Conservation (phyloP, 2,797 vertebrate species). For the Microctenopoma lineatum region DNA sequence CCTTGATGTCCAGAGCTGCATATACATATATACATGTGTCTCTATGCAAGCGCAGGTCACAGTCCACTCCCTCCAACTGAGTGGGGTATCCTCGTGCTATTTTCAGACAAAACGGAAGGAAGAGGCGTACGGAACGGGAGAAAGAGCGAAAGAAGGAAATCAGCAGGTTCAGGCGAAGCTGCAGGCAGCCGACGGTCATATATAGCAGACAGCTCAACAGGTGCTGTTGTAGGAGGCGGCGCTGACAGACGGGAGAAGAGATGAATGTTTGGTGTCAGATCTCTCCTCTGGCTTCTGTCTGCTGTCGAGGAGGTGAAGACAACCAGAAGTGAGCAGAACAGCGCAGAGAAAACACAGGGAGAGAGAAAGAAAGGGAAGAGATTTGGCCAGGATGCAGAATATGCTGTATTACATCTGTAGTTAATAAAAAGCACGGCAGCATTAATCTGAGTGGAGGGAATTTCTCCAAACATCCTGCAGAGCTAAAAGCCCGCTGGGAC, state of each 20-base stretch:
- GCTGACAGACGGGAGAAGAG: conserved; percentile 50
- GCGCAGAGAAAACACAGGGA: conserved; percentile 26
- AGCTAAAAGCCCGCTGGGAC: conserved; percentile 51
- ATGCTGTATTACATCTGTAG: conserved; percentile 83
- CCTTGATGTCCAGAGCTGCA: no score
- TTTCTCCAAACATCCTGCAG: conserved; percentile 86
- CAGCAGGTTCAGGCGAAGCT: neutral
- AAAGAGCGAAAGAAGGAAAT: neutral
- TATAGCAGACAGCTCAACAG: conserved; percentile 29
- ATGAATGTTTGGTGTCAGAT: conserved; percentile 51
- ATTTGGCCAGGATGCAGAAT: conserved; percentile 73
- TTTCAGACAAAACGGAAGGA: neutral
- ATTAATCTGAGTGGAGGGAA: conserved; percentile 78
- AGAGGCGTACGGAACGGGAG: neutral
- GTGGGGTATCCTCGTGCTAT: neutral
- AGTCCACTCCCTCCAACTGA: neutral
- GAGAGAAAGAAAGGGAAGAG: conserved; percentile 57
- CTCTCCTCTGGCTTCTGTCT: conserved; percentile 68
- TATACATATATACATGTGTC: no score
- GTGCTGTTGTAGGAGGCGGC: conserved; percentile 36
- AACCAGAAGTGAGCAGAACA: conserved; percentile 58
- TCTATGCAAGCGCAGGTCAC: no score
- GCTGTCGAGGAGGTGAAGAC: conserved; percentile 79
- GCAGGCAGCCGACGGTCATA: conserved; percentile 18
- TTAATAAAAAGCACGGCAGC: conserved; percentile 81